Percentiles rank a stretch among this genome's conserved stretches.
Conservation (phyloP, 2,888 invertebrate genomes). For the Sylvicola cinctus region DNA sequence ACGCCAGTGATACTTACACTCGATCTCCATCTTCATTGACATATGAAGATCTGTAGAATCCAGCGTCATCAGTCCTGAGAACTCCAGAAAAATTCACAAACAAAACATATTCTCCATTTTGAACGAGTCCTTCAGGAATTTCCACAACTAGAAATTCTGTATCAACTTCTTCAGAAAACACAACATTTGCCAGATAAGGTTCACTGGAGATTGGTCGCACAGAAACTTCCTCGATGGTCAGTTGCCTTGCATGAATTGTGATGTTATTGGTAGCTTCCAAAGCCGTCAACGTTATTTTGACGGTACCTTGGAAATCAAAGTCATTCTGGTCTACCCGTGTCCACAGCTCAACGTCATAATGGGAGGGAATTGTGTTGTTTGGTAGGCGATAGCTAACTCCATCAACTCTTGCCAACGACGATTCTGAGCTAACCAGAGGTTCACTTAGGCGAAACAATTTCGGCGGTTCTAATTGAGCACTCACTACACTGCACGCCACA, state of each 20-base stretch:
- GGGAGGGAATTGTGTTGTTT: constrained; percentile 27
- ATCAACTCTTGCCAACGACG: too few species aligned
- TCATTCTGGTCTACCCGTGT: constrained; percentile 26
- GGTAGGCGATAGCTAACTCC: constrained; percentile 30
- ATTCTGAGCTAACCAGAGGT: too few species aligned
- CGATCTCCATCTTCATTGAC: constrained; percentile 11
- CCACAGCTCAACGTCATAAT: constrained; percentile 30
- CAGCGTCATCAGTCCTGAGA: constrained; percentile 36
- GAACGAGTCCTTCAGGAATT: constrained; percentile 1
- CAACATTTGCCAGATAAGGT: neutral
- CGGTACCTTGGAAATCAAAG: constrained; percentile 23
- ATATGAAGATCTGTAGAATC: constrained; percentile 40
- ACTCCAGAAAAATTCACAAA: constrained; percentile 33
- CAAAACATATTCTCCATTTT: constrained; percentile 21
- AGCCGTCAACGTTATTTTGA: constrained; percentile 27
- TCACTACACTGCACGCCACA: too few species aligned
- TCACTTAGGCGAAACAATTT: too few species aligned
- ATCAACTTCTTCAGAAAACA: neutral
- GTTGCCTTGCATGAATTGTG: constrained; percentile 32
- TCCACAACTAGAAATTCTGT: constrained; percentile 5
- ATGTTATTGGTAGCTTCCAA: constrained; percentile 28
- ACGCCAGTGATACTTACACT: too few species aligned
- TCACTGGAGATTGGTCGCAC: constrained; percentile 6
- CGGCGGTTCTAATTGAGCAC: too few species aligned
- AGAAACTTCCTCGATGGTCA: constrained; percentile 19